A percentile compares a stretch with the other conserved stretches of the same genome.
phyloP scores from a whole-genome alignment of 2,888 invertebrate genomes.

The Lypha dubia region DNA sequence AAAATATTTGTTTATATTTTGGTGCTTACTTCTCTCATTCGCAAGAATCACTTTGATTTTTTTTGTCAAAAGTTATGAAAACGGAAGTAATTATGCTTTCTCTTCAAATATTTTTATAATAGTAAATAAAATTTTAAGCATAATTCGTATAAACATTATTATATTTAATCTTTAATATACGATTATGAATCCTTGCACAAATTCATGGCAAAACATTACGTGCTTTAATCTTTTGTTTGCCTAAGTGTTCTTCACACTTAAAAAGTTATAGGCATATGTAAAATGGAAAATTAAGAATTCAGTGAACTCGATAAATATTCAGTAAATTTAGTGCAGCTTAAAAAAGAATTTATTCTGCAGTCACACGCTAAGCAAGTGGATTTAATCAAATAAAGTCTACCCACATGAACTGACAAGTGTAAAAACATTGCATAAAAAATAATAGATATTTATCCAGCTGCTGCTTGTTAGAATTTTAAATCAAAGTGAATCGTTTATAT shows the following conservation, averaged over 20 bases:
- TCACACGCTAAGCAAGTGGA: not conserved
- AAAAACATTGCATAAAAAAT: not conserved
- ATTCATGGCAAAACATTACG: not conserved
- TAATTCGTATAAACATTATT: not conserved
- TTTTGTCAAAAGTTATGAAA: too few species aligned
- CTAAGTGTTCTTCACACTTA: not conserved
- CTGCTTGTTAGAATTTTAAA: conserved; percentile 1
- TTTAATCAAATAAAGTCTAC: not conserved
- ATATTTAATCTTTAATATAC: not conserved
- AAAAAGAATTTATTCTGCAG: not conserved
- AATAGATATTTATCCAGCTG: not conserved
- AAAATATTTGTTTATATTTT: too few species aligned
- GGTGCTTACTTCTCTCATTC: too few species aligned
- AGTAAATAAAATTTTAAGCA: not conserved
- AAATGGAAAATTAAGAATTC: not conserved
- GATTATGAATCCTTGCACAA: not conserved
- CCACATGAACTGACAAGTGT: not conserved
- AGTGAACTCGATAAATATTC: conserved; percentile 5
- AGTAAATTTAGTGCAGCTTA: not conserved
- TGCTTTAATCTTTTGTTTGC: not conserved
- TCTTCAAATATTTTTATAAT: too few species aligned
- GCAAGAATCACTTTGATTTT: too few species aligned
- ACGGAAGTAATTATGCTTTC: too few species aligned
- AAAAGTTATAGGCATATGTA: not conserved
- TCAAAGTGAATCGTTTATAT: not conserved